phyloP scores from a whole-genome alignment of 1,140 invertebrate genomes.

The Leucophenga varia region DNA sequence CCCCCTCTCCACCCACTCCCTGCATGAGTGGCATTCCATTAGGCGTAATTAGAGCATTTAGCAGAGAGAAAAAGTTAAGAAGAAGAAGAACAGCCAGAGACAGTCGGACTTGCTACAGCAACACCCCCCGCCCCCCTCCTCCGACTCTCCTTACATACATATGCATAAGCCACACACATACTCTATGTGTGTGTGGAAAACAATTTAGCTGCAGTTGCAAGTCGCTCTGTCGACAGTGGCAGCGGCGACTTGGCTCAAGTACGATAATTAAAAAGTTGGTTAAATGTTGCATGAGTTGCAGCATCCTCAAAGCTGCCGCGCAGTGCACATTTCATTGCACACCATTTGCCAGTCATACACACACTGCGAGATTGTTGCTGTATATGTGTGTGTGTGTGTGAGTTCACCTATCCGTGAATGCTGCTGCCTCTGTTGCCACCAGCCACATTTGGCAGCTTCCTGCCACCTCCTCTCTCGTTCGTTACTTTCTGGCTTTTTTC shows the following conservation, averaged over 20 bases:
- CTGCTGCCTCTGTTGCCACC: constrained; percentile 13
- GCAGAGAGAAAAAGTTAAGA: constrained; percentile 44
- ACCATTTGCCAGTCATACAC: constrained; percentile 34
- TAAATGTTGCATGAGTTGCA: constrained; percentile 48
- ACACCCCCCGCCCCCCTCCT: too few species aligned
- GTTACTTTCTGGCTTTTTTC: constrained; percentile 18
- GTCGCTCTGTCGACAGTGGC: constrained; percentile 13
- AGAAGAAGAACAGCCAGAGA: constrained; percentile 26
- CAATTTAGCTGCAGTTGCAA: constrained; percentile 23
- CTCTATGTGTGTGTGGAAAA: constrained; percentile 18
- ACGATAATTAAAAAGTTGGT: constrained; percentile 51
- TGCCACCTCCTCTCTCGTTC: too few species aligned
- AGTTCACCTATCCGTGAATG: constrained; percentile 15
- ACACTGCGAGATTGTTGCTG: constrained; percentile 2
- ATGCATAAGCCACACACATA: too few species aligned
- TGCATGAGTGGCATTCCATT: constrained; percentile 38
- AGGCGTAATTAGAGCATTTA: constrained; percentile 52
- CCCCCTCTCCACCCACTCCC: not conserved
- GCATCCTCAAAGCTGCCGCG: too few species aligned
- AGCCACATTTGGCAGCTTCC: constrained; percentile 14
- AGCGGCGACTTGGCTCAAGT: constrained; percentile 29
- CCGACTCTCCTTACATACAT: too few species aligned
- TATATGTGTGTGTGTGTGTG: not conserved
- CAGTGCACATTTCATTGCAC: constrained; percentile 43
- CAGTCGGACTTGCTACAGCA: constrained; percentile 22